These are phyloP conservation scores for Coranthus polyacanthus DNA, from an alignment of 2,797 vertebrate species.

Conservation along the genomic window DNA sequence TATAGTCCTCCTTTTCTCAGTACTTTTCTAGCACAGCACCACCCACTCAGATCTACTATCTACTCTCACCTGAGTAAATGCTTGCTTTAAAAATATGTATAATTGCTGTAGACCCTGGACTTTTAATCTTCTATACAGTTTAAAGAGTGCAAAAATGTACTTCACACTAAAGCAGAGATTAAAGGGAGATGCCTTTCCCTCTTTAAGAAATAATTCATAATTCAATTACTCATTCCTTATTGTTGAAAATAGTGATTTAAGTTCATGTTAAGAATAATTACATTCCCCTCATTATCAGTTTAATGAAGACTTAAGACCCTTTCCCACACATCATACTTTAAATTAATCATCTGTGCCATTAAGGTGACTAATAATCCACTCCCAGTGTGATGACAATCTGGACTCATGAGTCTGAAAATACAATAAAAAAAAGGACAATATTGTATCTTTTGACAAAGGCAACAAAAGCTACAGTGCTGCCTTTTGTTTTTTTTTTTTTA, in stretches of 20 bases:
- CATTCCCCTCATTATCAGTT: neutral
- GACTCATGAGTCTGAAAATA: constrained; percentile 26
- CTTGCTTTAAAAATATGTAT: neutral
- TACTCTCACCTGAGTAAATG: neutral
- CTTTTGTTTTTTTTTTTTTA: constrained; percentile 11
- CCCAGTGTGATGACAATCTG: constrained; percentile 4
- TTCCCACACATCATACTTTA: constrained; percentile 2
- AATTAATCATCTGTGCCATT: constrained; percentile 11
- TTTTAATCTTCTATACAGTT: constrained; percentile 5
- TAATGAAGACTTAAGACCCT: neutral
- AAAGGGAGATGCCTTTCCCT: constrained; percentile 21
- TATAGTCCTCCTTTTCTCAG: neutral
- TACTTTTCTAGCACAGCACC: neutral
- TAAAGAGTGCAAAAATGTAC: constrained; percentile 4
- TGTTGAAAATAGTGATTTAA: constrained; percentile 2
- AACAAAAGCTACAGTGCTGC: constrained; percentile 59
- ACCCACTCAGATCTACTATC: neutral
- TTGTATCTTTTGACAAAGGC: constrained; percentile 37
- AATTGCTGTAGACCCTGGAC: neutral
- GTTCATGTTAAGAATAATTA: neutral
- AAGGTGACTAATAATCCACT: constrained; percentile 2
- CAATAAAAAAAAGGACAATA: constrained; percentile 20
- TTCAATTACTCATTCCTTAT: neutral
- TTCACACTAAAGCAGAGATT: neutral
- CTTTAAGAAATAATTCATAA: neutral